Evolutionary conservation across 2,113 vertebrate species (phyloP), one percentile per base, ranked within the genome.

Genomic region (Sinocyclocheilus anshuiensis): DNA sequence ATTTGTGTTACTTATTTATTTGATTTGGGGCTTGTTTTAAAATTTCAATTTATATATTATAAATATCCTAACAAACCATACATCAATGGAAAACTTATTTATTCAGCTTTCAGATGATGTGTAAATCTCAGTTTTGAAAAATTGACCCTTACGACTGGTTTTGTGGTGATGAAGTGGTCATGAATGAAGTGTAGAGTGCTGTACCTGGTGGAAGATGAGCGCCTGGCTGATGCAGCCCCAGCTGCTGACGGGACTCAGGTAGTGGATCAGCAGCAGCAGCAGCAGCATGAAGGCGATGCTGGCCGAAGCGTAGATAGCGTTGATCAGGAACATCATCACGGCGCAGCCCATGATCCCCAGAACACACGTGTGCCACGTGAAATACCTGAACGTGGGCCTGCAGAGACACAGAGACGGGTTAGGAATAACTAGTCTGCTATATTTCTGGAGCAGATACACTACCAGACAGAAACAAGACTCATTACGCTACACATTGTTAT

Each of bases 181-280:
- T 33, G 29, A 33, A 33, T 33, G 29, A 33, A 33, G 29, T 33
- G 29, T 33, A 33, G 29, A 33, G 29, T 33, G 29, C 29, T 33
- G 53, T 91, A 97, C 97, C 97, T 97, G 97, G 92, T 98, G 97
- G 90, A 97, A 98, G 90, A 98, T 98, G 84, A 98, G 96, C 1
- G 97, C 96, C 90, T 98, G 97, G 92, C 96, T 97, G 94, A 98
- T 96, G 93, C 96, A 97, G 82, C 97, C 97, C 97, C 97, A 98
- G 91, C 96, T 96, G 93, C 96, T 97, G 86, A 95, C 96, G 78
- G 97, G 97, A 0, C 96, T 96, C 77, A 97, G 95, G 92, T 97
- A 98, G 92, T 98, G 97, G 80, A 98, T 96, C 20, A 97, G 93
- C 1, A 97, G 94, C 12, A 97, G 96, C 45, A 98, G 94, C 72